phyloP scores from a whole-genome alignment of 2,113 vertebrate genomes.

The Oxyura jamaicensis region DNA sequence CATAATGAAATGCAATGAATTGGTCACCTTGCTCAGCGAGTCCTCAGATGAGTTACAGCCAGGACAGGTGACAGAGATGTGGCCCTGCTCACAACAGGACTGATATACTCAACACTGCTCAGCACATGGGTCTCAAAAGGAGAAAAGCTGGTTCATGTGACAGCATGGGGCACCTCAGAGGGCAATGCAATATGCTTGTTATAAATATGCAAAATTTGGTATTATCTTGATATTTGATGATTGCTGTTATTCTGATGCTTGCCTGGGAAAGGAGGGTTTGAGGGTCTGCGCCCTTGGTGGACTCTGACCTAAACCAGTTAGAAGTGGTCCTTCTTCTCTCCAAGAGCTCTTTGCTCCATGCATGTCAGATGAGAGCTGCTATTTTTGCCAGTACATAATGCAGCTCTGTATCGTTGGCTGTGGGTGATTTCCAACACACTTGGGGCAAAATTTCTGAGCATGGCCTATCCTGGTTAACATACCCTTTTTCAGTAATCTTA shows the following conservation, averaged over 20 bases:
- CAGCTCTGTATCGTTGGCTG: neutral
- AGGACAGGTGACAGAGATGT: neutral
- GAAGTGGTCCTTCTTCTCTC: neutral
- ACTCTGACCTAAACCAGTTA: neutral
- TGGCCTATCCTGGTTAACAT: neutral
- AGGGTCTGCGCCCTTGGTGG: neutral
- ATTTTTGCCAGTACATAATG: neutral
- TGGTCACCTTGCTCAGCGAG: constrained; percentile 8
- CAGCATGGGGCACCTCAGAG: neutral
- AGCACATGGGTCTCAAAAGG: neutral
- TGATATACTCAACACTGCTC: neutral
- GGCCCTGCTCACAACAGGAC: neutral
- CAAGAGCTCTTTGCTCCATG: neutral
- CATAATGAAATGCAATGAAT: neutral
- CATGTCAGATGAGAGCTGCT: neutral
- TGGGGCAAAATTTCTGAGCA: neutral
- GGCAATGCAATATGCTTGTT: neutral
- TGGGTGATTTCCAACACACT: neutral
- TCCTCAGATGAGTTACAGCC: neutral
- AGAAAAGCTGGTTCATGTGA: neutral
- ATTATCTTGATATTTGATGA: constrained; percentile 45
- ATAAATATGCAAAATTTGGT: constrained; percentile 37
- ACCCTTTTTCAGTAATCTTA: neutral
- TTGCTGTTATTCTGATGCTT: neutral
- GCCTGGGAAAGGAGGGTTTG: neutral